Evolutionary conservation across 2,113 vertebrate genomes (phyloP).

Genomic region (Oenanthe oenanthe): DNA sequence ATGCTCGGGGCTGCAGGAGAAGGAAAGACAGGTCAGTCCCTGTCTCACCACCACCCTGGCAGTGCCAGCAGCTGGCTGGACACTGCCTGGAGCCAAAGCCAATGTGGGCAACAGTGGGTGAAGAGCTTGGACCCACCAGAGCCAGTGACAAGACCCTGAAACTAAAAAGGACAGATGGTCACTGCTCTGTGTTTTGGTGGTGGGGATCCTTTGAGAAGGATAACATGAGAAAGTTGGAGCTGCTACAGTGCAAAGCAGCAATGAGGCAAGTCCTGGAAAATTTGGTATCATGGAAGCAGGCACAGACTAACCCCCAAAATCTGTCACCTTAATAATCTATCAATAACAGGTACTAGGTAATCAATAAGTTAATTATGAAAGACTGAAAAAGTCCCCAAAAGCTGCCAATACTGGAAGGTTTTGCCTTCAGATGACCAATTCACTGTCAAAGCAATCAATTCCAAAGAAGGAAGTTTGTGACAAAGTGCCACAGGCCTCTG

Average conservation of each 20-base stretch:
- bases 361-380: neutral
- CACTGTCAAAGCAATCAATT: neutral
- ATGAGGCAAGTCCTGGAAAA: neutral
- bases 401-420: accelerated
- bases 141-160: neutral
- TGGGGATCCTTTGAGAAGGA: neutral
- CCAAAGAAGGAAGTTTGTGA: neutral
- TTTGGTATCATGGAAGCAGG: accelerated
- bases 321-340: accelerated
- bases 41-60: neutral
- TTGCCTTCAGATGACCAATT: accelerated
- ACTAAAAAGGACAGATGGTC: neutral
- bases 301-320: neutral
- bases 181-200: neutral
- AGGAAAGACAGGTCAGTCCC: neutral
- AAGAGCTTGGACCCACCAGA: neutral
- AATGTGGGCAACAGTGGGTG: neutral
- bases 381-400: neutral
- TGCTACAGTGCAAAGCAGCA: neutral
- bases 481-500: neutral
- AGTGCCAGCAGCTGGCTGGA: neutral
- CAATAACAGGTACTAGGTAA: neutral
- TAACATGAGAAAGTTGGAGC: accelerated
- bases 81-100: neutral
- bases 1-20: slow-evolving; percentile 64